Evolutionary conservation across 2,113 vertebrate genomes (phyloP), one percentile per base, ranked within the genome.

Genomic region (Setophaga coronata): DNA sequence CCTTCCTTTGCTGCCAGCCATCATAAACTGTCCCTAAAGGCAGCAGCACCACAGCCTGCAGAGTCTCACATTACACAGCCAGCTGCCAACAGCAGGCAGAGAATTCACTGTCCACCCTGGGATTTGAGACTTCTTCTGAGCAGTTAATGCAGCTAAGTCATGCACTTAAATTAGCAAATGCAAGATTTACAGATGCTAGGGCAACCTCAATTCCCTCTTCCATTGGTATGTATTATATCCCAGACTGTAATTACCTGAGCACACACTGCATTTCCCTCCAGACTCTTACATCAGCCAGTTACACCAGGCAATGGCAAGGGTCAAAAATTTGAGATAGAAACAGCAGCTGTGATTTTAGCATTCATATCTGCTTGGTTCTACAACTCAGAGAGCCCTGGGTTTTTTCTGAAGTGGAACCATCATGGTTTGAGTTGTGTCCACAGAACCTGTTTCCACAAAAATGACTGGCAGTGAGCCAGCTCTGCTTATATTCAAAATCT

Each of bases 181-280:
- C 25, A 57, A 78, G 42, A 78, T n/a, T 95, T 83, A 92, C 43
- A 93, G 74, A 61, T 81, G 51, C 76, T 14, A 43, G 83, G 38
- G 72, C 86, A 96, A 56, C 12, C 43, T 90, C 70, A 93, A 81
- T 70, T 90, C 71, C 56, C 51, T 14, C 72, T 89, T 82, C 56
- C 14, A 7, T 1, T 7, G 7, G 6, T 23, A 21, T 0, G 3
- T 24, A 11, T 28, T 71, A 3, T 16, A 58, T 26, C 16, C 53
- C 10, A 81, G 47, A 54, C 67, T 86, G 86, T 78, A 90, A 90
- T 70, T 96, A 97, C 72, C 40, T 60, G 42, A 83, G 72, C 2
- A 2, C 43, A 77, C 10, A 10, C 13, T 9, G 40, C 34, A 40
- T 40, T 82, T 95, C 87, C 87, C 86, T 78, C 40, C 0, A 0